These are phyloP conservation scores for Piscicola geometra DNA, from an alignment of 2,888 invertebrate species.

Conservation along the genomic window DNA sequence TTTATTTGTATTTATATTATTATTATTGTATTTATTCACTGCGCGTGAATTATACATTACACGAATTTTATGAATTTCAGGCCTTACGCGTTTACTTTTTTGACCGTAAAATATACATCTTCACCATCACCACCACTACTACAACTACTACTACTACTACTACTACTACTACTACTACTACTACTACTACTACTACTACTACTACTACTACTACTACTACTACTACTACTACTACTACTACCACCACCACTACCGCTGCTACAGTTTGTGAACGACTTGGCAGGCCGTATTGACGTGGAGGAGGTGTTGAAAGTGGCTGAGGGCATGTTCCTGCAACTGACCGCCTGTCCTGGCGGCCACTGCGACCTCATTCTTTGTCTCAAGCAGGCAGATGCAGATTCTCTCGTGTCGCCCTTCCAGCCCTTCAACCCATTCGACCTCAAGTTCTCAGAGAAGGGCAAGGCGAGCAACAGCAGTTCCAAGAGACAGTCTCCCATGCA, in stretches of 20 bases:
- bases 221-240: too few species aligned
- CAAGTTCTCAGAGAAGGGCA: too few species aligned
- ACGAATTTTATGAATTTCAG: neutral
- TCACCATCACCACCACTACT: too few species aligned
- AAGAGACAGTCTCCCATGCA: neutral
- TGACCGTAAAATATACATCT: too few species aligned
- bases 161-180: too few species aligned
- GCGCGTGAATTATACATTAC: neutral
- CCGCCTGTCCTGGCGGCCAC: slow-evolving; percentile 49
- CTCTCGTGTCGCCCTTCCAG: slow-evolving; percentile 8
- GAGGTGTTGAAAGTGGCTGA: slow-evolving; percentile 79
- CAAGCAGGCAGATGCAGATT: neutral
- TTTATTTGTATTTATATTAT: too few species aligned
- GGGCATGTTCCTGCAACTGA: slow-evolving; percentile 81
- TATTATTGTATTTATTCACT: neutral
- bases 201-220: too few species aligned
- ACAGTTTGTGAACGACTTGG: slow-evolving; percentile 90
- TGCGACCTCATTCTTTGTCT: slow-evolving; percentile 50
- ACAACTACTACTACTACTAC: too few species aligned
- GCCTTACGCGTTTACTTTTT: neutral
- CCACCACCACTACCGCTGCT: slow-evolving; percentile 16
- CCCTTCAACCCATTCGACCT: slow-evolving; percentile 36
- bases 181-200: too few species aligned
- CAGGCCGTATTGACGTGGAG: slow-evolving; percentile 77
- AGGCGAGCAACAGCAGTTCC: too few species aligned